Base-by-base conservation (phyloP, 2,113 vertebrate species). In the Patagioenas fasciata region DNA sequence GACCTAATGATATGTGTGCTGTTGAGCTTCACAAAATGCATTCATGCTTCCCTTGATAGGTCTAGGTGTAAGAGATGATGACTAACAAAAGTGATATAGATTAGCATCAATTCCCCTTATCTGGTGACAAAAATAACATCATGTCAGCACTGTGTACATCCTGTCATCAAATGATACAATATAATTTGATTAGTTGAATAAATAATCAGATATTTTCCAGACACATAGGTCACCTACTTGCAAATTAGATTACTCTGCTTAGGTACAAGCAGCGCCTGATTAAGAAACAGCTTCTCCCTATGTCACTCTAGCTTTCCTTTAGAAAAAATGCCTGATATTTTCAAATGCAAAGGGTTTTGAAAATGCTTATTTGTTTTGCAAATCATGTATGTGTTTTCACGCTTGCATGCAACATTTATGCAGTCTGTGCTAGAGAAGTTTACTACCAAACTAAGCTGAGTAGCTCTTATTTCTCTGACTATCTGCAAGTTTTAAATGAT, bases 171-270 rank as follows among this genome's bases (percentile, higher is more conserved):
- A 84, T 90, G 70, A 70, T 64, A 96, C 80, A 66, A 74, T 80
- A 80, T 93, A 93, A 93, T 80, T 95, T 97, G 96, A 95, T 96
- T 89, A 97, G 94, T 82, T 94, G 95, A 97, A 96, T 97, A 94
- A 97, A 95, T 95, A 95, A 96, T 92, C 93, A 88, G 89, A 48
- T 95, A 67, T 80, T 47, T 87, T 61, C 88, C 88, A 96, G 92
- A 89, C 72, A 61, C 88, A 90, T 91, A 97, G 97, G 95, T 96
- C 88, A 94, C 95, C 96, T 92, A 88, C 85, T 93, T 93, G 92
- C 85, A 96, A 92, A 97, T 85, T 87, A 81, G 78, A 88, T 93
- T 92, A 95, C 53, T 48, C 58, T 94, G 90, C 92, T 90, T 93
- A 78, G 71, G 91, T 78, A 82, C 75, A 74, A 79, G 74, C 91